Base-by-base conservation (phyloP, 2,113 vertebrate species). In the Oryzias melastigma region DNA sequence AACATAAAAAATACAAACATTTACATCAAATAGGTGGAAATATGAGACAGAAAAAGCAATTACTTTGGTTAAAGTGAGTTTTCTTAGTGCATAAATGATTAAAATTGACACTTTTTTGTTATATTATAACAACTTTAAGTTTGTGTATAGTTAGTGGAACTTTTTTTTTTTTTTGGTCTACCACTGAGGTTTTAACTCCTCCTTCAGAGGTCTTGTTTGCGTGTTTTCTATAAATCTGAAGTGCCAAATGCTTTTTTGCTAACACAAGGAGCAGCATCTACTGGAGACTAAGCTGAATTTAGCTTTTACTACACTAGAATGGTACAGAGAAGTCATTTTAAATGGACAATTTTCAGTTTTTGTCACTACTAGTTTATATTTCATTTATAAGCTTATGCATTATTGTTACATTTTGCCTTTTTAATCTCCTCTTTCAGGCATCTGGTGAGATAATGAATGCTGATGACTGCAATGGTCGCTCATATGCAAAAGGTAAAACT, bases 401-500 rank as follows among this genome's bases (percentile, higher is more conserved):
- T 6, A 17, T 4, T 8, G 15, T 25, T 12, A 49, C 1, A 17
- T 6, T 62, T 1, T 49, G 5, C 35, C 13, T 62, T 20, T 51
- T 54, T 51, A 58, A 18, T 74, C 5, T 12, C 43, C 20, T 65
- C 51, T 71, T 85, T 91, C 77, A 94, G 92, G 91, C 78, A 84
- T 88, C 83, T 84, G 83, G 90, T 89, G 90, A 89, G 85, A 95
- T 84, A 90, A 98, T 98, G 96, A 96, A 95, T 87, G 89, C 93
- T 90, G 95, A 96, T 79, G 94, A 97, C 90, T 95, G 92, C 89
- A 96, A 96, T 90, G 95, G 94, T 80, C 91, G 92, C 73, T 92
- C 94, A 68, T 94, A 93, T 82, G 85, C 93, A 86, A 93, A 94
- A 87, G 96, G 96, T 53, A 47, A 18, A n/a, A 1, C 10, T 12